A percentile compares a stretch with the other conserved stretches of the same genome.
These are phyloP conservation scores for Drosophila sechellia DNA, from an alignment of 1,140 invertebrate species.

Conservation along the genomic window DNA sequence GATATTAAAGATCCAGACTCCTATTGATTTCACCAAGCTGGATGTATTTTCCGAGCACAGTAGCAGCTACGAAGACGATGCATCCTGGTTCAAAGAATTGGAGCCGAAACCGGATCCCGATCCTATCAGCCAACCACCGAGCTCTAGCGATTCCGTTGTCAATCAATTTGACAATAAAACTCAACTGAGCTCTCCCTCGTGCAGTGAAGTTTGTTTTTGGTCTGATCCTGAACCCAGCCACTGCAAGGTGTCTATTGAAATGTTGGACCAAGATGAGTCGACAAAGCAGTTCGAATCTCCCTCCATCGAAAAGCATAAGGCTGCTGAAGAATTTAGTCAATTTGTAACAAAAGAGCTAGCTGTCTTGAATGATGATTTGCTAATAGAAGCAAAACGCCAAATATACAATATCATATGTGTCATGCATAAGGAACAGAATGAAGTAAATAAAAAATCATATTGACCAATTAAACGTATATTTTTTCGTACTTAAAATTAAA, in stretches of 20 bases:
- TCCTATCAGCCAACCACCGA: background rate
- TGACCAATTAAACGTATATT: background rate
- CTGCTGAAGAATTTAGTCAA: constrained; percentile 42
- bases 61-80: constrained; percentile 18
- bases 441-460: constrained; percentile 22
- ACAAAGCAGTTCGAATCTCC: background rate
- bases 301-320: constrained; percentile 1
- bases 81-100: constrained; percentile 7
- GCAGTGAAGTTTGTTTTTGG: constrained; percentile 7
- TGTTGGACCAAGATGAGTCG: background rate
- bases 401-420: constrained; percentile 56
- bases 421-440: constrained; percentile 48
- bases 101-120: background rate
- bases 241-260: background rate
- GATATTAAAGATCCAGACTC: constrained; percentile 10
- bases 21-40: background rate
- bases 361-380: constrained; percentile 40
- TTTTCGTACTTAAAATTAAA: constrained; percentile 3
- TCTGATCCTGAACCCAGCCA: background rate
- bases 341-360: constrained; percentile 53
- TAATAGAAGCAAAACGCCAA: constrained; percentile 43
- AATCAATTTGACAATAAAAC: constrained; percentile 8
- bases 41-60: background rate
- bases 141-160: constrained; percentile 16
- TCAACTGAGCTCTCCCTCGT: background rate